Percentiles rank a stretch among this genome's conserved stretches.
Conservation (phyloP, 2,797 vertebrate species). For the Sebastes oblongus region DNA sequence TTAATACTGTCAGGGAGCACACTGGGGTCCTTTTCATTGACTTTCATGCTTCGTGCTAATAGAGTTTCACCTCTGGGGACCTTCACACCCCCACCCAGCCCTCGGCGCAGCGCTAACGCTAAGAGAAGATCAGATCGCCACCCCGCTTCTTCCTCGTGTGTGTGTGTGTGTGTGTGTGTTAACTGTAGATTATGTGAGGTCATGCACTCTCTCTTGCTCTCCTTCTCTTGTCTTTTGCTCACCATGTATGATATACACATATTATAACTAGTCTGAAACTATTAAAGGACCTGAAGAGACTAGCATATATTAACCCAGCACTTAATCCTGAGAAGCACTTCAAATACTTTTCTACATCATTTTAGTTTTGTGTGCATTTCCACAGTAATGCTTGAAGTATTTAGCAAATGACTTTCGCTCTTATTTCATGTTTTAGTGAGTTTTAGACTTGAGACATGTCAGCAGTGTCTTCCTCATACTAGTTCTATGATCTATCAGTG, state of each 20-base stretch:
- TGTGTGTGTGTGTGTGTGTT: not conserved
- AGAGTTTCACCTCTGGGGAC: constrained; percentile 76
- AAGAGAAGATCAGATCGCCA: constrained; percentile 64
- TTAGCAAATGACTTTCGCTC: not conserved
- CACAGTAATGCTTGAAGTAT: not conserved
- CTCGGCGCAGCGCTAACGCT: constrained; percentile 24
- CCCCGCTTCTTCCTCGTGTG: constrained; percentile 1
- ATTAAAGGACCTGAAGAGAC: constrained; percentile 8
- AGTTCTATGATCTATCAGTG: not conserved
- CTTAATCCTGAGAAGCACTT: constrained; percentile 23
- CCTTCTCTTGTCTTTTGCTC: not conserved
- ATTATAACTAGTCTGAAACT: constrained; percentile 32
- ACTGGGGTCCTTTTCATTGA: constrained; percentile 71
- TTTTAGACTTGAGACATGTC: not conserved
- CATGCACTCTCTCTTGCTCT: constrained; percentile 11
- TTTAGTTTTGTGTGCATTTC: not conserved
- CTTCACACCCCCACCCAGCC: constrained; percentile 32
- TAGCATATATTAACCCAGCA: constrained; percentile 26
- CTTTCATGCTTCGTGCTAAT: constrained; percentile 76
- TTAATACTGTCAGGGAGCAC: constrained; percentile 75
- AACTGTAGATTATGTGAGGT: constrained; percentile 31
- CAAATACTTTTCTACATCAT: not conserved
- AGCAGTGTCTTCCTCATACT: not conserved
- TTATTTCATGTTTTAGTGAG: not conserved
- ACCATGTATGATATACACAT: not conserved